A percentile compares a stretch with the other conserved stretches of the same genome.
Evolutionary conservation across 2,797 vertebrate species (phyloP).

Genomic region (Echeneis naucrates): DNA sequence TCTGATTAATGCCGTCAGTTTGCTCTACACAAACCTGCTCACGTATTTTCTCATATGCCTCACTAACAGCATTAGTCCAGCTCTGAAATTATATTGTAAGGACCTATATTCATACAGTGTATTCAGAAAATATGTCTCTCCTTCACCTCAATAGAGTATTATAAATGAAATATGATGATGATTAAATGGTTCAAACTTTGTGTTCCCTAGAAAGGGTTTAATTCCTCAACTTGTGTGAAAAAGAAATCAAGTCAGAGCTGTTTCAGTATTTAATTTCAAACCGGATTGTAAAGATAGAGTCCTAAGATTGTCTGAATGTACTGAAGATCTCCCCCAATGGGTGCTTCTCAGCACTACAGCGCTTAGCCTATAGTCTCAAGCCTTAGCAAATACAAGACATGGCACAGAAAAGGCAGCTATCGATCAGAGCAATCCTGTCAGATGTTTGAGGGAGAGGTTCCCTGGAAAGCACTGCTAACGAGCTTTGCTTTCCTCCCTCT

Average conservation of each 20-base stretch:
- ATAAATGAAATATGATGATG: no score
- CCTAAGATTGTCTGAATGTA: background rate
- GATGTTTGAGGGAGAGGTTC: slow-evolving; percentile 71
- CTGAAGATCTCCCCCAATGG: slow-evolving; percentile 15
- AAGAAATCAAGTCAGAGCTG: background rate
- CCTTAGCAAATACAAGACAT: slow-evolving; percentile 42
- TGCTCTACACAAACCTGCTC: background rate
- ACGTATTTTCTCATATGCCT: background rate
- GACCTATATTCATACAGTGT: background rate
- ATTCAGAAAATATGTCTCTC: background rate
- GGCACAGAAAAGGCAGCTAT: slow-evolving; percentile 77
- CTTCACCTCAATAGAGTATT: background rate
- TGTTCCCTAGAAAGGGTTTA: background rate
- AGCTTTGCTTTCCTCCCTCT: slow-evolving; percentile 67
- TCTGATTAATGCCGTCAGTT: slow-evolving; percentile 11
- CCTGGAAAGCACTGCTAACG: slow-evolving; percentile 74
- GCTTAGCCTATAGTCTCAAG: slow-evolving; percentile 61
- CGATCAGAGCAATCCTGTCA: slow-evolving; percentile 77
- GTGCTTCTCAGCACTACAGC: slow-evolving; percentile 47
- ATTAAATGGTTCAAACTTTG: background rate
- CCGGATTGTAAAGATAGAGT: background rate
- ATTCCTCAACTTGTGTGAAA: background rate
- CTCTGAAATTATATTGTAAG: background rate
- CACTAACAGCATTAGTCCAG: background rate
- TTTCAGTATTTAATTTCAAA: background rate